Percentiles rank a stretch among this genome's conserved stretches.
Evolutionary conservation across 2,797 vertebrate genomes (phyloP).

Genomic region (Cuculus canorus): DNA sequence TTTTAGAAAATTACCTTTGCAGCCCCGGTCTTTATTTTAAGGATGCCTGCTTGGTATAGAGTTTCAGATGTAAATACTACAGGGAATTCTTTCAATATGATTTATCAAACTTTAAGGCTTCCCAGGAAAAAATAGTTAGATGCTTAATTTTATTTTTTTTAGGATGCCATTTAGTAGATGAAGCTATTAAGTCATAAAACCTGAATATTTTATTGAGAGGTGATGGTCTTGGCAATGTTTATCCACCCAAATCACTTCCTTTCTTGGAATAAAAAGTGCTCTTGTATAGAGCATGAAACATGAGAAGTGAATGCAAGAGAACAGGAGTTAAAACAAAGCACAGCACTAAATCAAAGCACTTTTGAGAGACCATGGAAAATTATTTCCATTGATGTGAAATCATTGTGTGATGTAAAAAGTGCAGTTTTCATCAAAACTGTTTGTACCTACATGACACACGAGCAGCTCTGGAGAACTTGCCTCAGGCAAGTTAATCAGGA

Average conservation of each 20-base stretch:
- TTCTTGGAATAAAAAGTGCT: neutral
- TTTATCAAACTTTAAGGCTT: neutral
- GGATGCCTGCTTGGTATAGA: neutral
- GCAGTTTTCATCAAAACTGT: neutral
- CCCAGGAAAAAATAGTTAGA: neutral
- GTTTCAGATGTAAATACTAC: neutral
- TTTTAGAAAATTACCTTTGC: neutral
- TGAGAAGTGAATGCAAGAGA: neutral
- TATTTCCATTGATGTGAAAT: neutral
- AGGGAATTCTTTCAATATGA: neutral
- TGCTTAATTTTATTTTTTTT: neutral
- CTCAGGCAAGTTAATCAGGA: neutral
- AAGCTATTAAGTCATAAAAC: neutral
- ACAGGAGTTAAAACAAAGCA: neutral
- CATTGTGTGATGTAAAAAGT: neutral
- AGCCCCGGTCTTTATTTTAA: neutral
- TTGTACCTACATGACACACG: neutral
- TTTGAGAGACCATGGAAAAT: neutral
- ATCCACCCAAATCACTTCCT: neutral
- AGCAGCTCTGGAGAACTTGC: neutral
- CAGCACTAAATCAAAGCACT: neutral
- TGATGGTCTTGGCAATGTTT: neutral
- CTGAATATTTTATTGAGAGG: neutral
- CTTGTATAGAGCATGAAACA: neutral
- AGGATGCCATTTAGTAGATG: neutral